These are phyloP conservation scores for Acrobasis repandana DNA, from an alignment of 2,888 invertebrate species.

Conservation along the genomic window DNA sequence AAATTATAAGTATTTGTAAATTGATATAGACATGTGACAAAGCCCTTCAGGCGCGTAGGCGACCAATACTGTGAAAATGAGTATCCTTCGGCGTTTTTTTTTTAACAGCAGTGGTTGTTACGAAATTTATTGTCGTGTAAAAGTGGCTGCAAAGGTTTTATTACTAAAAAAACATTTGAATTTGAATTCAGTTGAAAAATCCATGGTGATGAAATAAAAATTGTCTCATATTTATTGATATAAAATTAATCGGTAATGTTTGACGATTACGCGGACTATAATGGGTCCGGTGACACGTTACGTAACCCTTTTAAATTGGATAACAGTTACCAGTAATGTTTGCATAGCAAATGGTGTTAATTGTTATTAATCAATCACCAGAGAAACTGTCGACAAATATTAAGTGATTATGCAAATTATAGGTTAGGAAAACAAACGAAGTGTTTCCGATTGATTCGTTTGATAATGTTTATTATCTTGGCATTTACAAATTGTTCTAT, in stretches of 20 bases:
- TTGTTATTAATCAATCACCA: slow-evolving; percentile 20
- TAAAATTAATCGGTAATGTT: slow-evolving; percentile 27
- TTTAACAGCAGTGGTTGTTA: too few species aligned
- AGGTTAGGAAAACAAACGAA: slow-evolving; percentile 11
- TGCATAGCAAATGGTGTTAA: slow-evolving; percentile 20
- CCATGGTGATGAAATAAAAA: neutral
- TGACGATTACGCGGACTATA: slow-evolving; percentile 18
- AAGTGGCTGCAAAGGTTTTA: too few species aligned
- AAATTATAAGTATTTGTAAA: too few species aligned
- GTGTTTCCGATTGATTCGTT: slow-evolving; percentile 6
- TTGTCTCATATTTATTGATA: slow-evolving; percentile 6
- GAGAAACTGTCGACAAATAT: slow-evolving; percentile 14
- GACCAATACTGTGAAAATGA: too few species aligned
- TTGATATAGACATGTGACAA: too few species aligned
- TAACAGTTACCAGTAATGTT: slow-evolving; percentile 17
- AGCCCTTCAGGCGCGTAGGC: too few species aligned
- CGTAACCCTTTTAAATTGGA: slow-evolving; percentile 14
- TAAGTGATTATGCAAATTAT: slow-evolving; percentile 14
- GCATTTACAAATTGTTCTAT: too few species aligned
- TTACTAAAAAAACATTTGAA: too few species aligned
- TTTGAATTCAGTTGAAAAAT: neutral
- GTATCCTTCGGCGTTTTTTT: too few species aligned
- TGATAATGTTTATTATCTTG: neutral
- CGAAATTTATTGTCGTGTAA: too few species aligned
- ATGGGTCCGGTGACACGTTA: slow-evolving; percentile 17